phyloP scores from a whole-genome alignment of 2,797 vertebrate genomes.

The Anabas testudineus region DNA sequence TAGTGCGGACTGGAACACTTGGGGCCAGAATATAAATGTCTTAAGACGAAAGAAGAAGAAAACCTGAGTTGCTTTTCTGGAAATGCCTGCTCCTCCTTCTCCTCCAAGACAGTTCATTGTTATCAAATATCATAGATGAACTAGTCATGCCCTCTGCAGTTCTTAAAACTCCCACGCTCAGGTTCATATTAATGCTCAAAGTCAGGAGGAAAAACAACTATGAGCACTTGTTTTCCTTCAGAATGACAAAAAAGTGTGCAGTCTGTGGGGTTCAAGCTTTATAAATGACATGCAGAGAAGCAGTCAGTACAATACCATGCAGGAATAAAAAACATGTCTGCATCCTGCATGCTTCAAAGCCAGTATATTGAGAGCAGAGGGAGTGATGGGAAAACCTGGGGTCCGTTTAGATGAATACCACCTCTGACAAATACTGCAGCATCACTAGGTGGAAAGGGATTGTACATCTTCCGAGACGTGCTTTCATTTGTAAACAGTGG shows the following conservation, averaged over 20 bases:
- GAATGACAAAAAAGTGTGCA: constrained; percentile 56
- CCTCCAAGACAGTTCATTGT: constrained; percentile 80
- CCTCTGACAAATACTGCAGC: constrained; percentile 57
- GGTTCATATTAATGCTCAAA: constrained; percentile 74
- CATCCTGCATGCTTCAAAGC: constrained; percentile 85
- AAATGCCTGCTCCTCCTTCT: constrained; percentile 48
- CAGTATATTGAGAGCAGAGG: constrained; percentile 88
- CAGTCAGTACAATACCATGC: constrained; percentile 82
- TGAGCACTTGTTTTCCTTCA: constrained; percentile 41
- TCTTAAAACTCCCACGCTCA: constrained; percentile 62
- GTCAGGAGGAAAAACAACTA: constrained; percentile 38
- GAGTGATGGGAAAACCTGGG: constrained; percentile 50
- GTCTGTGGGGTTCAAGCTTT: constrained; percentile 67
- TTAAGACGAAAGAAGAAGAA: constrained; percentile 7
- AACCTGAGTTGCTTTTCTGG: not conserved
- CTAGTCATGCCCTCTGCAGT: constrained; percentile 73
- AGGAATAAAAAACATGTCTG: constrained; percentile 79
- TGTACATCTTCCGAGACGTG: constrained; percentile 30
- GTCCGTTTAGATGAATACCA: constrained; percentile 51
- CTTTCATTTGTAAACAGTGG: constrained; percentile 67
- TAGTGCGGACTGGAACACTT: constrained; percentile 46
- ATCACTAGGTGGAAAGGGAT: constrained; percentile 39
- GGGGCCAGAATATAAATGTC: constrained; percentile 33
- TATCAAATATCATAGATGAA: constrained; percentile 49
- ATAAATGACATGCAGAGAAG: constrained; percentile 79